These are phyloP conservation scores for Acinonyx jubatus DNA, from an alignment of 2,113 vertebrate genomes.

Conservation along the genomic window DNA sequence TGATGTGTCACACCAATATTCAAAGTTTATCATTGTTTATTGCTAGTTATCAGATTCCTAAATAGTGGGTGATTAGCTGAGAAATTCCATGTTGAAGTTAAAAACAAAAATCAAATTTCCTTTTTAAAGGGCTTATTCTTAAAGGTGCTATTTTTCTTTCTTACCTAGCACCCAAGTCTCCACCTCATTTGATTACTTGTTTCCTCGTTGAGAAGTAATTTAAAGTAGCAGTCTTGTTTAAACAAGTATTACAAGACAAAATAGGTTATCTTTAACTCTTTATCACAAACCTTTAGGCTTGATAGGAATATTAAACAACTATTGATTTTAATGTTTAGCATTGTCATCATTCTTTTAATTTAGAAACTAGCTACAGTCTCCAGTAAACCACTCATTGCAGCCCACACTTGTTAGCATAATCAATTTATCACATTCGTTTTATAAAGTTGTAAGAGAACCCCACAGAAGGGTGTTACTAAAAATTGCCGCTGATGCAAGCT, in stretches of 20 bases:
- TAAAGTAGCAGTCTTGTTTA: slow-evolving; percentile 8
- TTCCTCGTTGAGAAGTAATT: slow-evolving; percentile 37
- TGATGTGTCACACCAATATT: neutral
- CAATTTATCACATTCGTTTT: slow-evolving; percentile 61
- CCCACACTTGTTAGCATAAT: slow-evolving; percentile 41
- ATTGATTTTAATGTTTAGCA: neutral
- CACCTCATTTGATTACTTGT: slow-evolving; percentile 46
- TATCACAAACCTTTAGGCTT: slow-evolving; percentile 43
- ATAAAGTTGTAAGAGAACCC: slow-evolving; percentile 36
- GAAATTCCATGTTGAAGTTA: neutral
- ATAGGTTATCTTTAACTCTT: neutral
- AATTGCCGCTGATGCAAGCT: slow-evolving; percentile 65
- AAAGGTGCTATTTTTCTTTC: neutral
- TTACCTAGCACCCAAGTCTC: neutral
- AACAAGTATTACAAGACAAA: slow-evolving; percentile 5
- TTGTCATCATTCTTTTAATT: slow-evolving; percentile 48
- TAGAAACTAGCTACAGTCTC: neutral
- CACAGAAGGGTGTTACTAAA: slow-evolving; percentile 51
- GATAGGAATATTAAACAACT: slow-evolving; percentile 11
- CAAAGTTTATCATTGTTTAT: neutral
- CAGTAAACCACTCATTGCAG: neutral
- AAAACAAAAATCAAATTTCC: neutral
- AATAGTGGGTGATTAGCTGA: neutral
- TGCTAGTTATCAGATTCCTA: neutral
- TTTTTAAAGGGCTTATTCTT: neutral